phyloP scores from a whole-genome alignment of 2,888 invertebrate genomes.

The Theristus sp. region DNA sequence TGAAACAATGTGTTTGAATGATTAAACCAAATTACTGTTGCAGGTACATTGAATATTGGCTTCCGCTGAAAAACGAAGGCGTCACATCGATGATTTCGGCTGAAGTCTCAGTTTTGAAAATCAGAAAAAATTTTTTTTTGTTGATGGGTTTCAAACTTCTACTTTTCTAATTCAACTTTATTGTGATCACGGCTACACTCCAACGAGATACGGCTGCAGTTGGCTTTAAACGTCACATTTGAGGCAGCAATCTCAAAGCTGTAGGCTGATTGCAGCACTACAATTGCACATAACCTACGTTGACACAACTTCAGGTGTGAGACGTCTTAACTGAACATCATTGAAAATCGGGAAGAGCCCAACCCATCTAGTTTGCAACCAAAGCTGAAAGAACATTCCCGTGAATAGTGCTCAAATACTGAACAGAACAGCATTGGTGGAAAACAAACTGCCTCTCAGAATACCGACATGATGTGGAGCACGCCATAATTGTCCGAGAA shows the following conservation, averaged over 20 bases:
- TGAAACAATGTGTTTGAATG: background rate
- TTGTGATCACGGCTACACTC: no score
- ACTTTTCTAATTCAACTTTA: no score
- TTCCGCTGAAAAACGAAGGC: background rate
- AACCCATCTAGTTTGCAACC: conserved; percentile 21
- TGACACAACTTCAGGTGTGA: background rate
- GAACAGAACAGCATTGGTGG: conserved; percentile 13
- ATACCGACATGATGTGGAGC: conserved; percentile 24
- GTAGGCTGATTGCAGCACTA: no score
- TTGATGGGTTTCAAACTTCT: no score
- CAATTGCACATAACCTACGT: no score
- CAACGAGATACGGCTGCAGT: no score
- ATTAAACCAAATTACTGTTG: no score
- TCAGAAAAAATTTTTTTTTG: no score
- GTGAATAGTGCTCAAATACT: conserved; percentile 19
- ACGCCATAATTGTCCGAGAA: conserved; percentile 18
- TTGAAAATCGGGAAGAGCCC: conserved; percentile 23
- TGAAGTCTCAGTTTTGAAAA: background rate
- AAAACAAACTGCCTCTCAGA: conserved; percentile 23
- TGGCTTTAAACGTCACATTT: no score
- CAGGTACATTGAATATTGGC: background rate
- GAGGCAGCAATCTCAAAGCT: no score
- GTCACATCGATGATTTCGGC: background rate
- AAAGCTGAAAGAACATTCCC: conserved; percentile 26
- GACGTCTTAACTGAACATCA: conserved; percentile 11